Evolutionary conservation across 2,888 invertebrate genomes (phyloP).

Genomic region (Spilosoma lubricipeda): DNA sequence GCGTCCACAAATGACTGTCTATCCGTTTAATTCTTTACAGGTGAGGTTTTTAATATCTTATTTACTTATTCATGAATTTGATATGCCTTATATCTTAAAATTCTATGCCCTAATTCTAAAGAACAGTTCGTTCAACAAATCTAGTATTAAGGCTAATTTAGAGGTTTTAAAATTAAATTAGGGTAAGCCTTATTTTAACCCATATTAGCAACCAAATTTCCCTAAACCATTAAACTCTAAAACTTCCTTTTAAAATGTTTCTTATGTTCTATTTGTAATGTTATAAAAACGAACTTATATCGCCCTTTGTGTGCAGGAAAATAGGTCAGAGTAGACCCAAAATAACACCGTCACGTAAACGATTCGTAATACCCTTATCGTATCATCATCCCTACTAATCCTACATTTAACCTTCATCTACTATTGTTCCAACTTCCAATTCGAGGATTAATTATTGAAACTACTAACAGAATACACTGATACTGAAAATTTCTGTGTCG

Average conservation of each 20-base stretch:
- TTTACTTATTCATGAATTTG: background rate
- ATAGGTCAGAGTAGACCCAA: background rate
- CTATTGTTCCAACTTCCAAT: background rate
- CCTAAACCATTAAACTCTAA: background rate
- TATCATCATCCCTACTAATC: constrained; percentile 14
- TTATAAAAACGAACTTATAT: background rate
- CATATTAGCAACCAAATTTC: background rate
- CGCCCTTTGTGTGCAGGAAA: constrained; percentile 7
- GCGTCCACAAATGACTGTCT: no score
- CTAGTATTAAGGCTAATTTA: no score
- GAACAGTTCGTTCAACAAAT: no score
- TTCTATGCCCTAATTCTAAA: no score
- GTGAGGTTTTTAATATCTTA: no score
- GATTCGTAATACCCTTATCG: constrained; percentile 21
- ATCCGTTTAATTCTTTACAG: no score
- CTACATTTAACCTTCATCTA: constrained; percentile 20
- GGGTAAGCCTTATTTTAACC: background rate
- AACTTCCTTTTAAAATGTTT: background rate
- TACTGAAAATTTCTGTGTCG: background rate
- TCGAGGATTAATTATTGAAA: background rate
- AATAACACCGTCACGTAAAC: constrained; percentile 30
- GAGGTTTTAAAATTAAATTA: background rate
- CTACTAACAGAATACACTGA: background rate
- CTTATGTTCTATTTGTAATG: background rate
- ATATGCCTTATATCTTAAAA: background rate